Evolutionary conservation across 2,888 invertebrate genomes (phyloP).

Genomic region (Agelastica alni): DNA sequence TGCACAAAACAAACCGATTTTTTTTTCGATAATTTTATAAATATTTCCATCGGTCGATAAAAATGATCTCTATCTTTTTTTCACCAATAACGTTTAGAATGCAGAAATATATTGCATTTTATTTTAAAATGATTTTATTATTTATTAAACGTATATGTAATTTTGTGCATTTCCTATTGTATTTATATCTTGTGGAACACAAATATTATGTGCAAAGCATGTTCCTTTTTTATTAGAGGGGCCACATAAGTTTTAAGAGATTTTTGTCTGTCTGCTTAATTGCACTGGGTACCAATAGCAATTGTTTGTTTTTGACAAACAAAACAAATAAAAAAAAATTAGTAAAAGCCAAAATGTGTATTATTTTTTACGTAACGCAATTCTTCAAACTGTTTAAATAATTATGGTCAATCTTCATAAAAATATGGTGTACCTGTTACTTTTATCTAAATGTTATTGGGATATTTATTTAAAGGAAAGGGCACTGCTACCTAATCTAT

Average conservation of each 20-base stretch:
- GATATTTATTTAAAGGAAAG: too few species aligned
- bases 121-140: slow-evolving; percentile 37
- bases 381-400: too few species aligned
- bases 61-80: too few species aligned
- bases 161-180: slow-evolving; percentile 44
- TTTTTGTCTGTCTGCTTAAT: slow-evolving; percentile 41
- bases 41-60: too few species aligned
- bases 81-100: too few species aligned
- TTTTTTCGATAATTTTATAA: too few species aligned
- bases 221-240: slow-evolving; percentile 36
- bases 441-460: too few species aligned
- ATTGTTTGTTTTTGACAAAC: slow-evolving; percentile 34
- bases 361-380: too few species aligned
- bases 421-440: too few species aligned
- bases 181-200: slow-evolving; percentile 39
- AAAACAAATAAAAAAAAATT: slow-evolving; percentile 27
- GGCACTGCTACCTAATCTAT: too few species aligned
- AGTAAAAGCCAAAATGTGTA: background rate
- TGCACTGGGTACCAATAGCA: slow-evolving; percentile 44
- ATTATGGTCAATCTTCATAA: too few species aligned
- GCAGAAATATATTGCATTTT: slow-evolving; percentile 33
- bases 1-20: too few species aligned
- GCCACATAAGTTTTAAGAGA: slow-evolving; percentile 34
- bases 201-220: slow-evolving; percentile 43
- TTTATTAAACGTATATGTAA: slow-evolving; percentile 38